Evolutionary conservation across 1,140 invertebrate species (phyloP), one percentile per base, ranked within the genome.

Genomic region (Drosophila repleta): DNA sequence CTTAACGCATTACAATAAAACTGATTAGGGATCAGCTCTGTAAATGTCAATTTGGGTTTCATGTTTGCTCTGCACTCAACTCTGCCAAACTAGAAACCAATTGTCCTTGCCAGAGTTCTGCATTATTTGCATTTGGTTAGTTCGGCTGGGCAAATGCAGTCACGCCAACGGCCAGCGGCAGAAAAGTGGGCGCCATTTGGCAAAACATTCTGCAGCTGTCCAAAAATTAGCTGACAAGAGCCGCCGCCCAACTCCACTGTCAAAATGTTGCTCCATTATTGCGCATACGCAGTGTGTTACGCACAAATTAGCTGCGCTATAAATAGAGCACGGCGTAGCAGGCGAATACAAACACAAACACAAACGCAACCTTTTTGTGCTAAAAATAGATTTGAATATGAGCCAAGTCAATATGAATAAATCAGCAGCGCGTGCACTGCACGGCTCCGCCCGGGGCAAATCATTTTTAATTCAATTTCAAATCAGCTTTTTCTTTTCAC

Each of bases 1-100:
- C 85, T 77, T 68, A 85, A 74, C 63, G 74, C 48, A 84, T 84
- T 84, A 79, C 58, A 87, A 87, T 85, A 24, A 46, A 46, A 17
- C 56, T 62, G 69, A 81, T 85, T 85, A 87, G 82, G 67, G 74
- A 66, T 81, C 74, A 74, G 45, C 39, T 63, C 55, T 18, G 26
- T 32, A 3, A 8, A 5, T 58, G 41, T 71, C 49, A 11, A 49
- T 26, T 61, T 61, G 67, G 46, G 35, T 43, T 18, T 60, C 64
- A 46, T 62, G 71, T 43, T 70, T 39, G 5, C 43, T 46, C 46
- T 46, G 24, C 29, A 46, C 24, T 26, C 41, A 21, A 48, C 17
- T 24, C 1, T 15, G 45, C 39, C 18, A 17, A 29, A 18, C 41
- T 56, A 35, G 10, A 56, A 56, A 65, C 26, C 65, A 62, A 48